Base-by-base conservation (phyloP, 2,888 invertebrate genomes). In the Cheilosia scutellata region DNA sequence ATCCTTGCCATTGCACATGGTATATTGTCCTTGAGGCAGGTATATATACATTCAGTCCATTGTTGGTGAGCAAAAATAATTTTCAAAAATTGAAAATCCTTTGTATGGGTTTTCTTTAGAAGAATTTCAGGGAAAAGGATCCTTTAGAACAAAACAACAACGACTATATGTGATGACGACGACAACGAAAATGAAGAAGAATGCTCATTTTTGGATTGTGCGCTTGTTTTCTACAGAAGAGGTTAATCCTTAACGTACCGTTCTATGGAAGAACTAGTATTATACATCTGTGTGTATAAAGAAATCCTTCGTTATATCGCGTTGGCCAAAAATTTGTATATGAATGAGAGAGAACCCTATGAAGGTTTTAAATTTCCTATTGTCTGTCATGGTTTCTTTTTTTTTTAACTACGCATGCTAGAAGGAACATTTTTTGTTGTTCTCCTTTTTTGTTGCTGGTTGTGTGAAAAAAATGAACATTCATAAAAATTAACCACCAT, bases 351-450 rank as follows among this genome's bases (percentile, higher is more conserved):
- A 57, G 55, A 57, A 55, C 68, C n/a, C 63, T 49, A 40, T 55
- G 72, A 86, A 76, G 86, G 86, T 86, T 86, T 86, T 86, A 70
- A 72, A 77, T 86, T 86, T 86, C 86, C 86, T 86, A 77, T 86
- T 86, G 76, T 82, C 1, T 44, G 6, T 16, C n/a, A 53, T 51
- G 25, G 13, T 33, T 66, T 27, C 53, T 65, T 44, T 33, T 53
- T 47, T 25, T 62, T 33, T 68, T 57, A 62, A 31, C 16, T 60
- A 27, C 65, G 44, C 63, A 27, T 40, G 53, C 44, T 44, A n/a
- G 27, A 33, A 62, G 65, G 75, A 76, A 74, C 44, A 40, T 74
- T 40, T 42, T 60, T 42, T 49, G 49, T 31, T 31, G 47, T 47
- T 20, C 47, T 1, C 7, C 16, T 49, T 42, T 71, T 71, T 66